Evolutionary conservation across 2,113 vertebrate species (phyloP).

Genomic region (Halichoerus grypus): DNA sequence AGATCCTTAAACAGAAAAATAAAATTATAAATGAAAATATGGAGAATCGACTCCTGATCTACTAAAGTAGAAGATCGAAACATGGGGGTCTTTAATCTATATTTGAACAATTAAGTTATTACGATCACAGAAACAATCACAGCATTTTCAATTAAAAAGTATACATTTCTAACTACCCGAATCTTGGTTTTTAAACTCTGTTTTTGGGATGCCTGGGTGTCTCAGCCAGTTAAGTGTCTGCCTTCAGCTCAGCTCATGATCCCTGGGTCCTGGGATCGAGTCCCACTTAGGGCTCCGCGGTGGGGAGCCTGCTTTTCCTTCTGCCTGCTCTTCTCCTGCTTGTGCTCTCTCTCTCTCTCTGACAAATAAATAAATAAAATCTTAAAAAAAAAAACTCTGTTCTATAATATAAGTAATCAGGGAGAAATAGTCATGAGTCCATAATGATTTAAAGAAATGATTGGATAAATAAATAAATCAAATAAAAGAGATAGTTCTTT

Average conservation of each 20-base stretch:
- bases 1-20: not conserved
- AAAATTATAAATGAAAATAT: not conserved
- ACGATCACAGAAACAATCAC: not conserved
- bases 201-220: not conserved
- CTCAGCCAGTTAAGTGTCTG: too few relatives aligned
- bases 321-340: too few relatives aligned
- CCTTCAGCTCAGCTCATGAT: too few relatives aligned
- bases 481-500: not conserved
- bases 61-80: not conserved
- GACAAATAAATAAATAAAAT: too few relatives aligned
- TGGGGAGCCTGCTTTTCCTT: too few relatives aligned
- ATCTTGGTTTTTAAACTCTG: not conserved
- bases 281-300: too few relatives aligned
- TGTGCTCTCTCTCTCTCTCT: too few relatives aligned
- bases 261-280: too few relatives aligned
- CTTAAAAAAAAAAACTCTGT: not conserved
- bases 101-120: not conserved
- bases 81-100: not conserved
- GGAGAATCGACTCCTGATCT: not conserved
- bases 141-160: not conserved
- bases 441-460: not conserved
- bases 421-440: not conserved
- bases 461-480: not conserved
- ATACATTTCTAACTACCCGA: not conserved
- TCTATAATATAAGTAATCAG: not conserved